These are phyloP conservation scores for Zygogramma bicolorata DNA, from an alignment of 2,888 invertebrate genomes.

Conservation along the genomic window DNA sequence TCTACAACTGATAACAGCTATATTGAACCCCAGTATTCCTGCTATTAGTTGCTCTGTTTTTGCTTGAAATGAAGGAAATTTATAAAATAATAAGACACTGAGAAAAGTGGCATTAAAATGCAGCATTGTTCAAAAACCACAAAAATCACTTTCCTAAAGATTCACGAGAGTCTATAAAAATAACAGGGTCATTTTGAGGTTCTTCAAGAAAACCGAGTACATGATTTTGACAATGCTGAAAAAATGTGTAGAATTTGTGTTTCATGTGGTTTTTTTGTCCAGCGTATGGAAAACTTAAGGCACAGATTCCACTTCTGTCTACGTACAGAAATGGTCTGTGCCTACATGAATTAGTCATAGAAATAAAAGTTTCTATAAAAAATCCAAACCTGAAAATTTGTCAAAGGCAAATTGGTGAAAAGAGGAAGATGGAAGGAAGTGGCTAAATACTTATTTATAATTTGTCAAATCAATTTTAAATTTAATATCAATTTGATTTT, in stretches of 20 bases:
- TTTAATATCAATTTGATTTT: no score
- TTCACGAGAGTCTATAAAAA: no score
- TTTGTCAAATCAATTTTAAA: neutral
- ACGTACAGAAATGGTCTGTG: constrained; percentile 70
- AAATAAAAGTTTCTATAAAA: constrained; percentile 51
- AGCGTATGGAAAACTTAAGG: constrained; percentile 57
- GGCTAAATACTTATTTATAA: constrained; percentile 20
- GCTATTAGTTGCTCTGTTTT: no score
- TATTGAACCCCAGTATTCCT: no score
- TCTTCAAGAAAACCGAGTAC: no score
- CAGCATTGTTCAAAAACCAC: neutral
- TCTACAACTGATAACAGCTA: no score
- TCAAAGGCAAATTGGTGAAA: constrained; percentile 53
- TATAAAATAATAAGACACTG: no score
- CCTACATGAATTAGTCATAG: constrained; percentile 62
- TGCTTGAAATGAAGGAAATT: no score
- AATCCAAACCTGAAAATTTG: constrained; percentile 74
- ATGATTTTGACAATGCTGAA: neutral
- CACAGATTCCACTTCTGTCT: constrained; percentile 70
- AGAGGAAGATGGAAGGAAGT: neutral
- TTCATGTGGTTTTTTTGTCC: neutral
- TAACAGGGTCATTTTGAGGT: no score
- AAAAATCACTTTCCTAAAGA: neutral
- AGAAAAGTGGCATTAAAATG: no score
- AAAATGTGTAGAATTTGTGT: neutral